A percentile compares a stretch with the other conserved stretches of the same genome.
Evolutionary conservation across 2,888 invertebrate genomes (phyloP).

Genomic region (Ophonus ardosiacus): DNA sequence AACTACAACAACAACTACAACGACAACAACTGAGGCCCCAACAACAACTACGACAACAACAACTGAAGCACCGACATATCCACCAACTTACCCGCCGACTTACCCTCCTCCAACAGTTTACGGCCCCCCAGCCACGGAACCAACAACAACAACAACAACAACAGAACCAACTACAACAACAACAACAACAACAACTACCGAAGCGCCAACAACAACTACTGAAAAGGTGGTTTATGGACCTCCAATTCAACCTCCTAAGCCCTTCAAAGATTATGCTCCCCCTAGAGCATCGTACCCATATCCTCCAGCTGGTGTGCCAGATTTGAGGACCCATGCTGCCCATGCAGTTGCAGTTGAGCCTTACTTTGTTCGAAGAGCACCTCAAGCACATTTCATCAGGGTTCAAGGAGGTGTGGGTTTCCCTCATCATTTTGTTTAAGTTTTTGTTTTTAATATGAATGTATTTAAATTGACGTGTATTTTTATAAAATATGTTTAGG

Average conservation of each 20-base stretch:
- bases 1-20: neutral
- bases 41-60: neutral
- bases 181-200: conserved; percentile 14
- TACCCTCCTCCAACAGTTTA: neutral
- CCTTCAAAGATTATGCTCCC: conserved; percentile 50
- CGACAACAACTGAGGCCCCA: neutral
- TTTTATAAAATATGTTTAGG: neutral
- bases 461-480: neutral
- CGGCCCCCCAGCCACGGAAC: neutral
- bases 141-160: neutral
- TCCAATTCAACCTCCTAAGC: conserved; percentile 25
- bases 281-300: conserved; percentile 40
- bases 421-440: neutral
- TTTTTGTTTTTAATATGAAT: neutral
- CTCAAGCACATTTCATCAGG: neutral
- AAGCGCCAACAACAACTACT: conserved; percentile 10
- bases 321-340: neutral
- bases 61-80: neutral
- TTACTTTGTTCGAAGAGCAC: neutral
- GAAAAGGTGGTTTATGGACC: conserved; percentile 8
- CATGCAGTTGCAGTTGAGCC: neutral
- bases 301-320: conserved; percentile 21
- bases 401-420: neutral
- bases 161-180: neutral
- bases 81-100: neutral